Evolutionary conservation across 2,888 invertebrate genomes (phyloP), one percentile per base, ranked within the genome.

Genomic region (Macrosiphum euphorbiae): DNA sequence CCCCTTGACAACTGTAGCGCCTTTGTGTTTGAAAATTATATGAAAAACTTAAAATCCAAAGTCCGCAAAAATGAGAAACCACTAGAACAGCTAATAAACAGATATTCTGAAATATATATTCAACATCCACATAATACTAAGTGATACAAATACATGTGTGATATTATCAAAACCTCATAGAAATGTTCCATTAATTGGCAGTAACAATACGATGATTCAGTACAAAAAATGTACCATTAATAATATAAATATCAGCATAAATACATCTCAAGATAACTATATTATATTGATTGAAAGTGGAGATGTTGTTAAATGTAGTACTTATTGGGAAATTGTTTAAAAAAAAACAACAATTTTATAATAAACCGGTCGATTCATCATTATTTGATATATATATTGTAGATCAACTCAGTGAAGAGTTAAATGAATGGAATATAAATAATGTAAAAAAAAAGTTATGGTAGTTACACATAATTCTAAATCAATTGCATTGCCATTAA

Each of bases 11-110:
- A 86, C 47, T 86, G 86, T 20, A 44, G 86, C 13, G 47, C 47
- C 47, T 47, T 86, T 86, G 24, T 28, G 26, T 58, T 26, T 58
- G 28, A 58, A 58, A 58, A 58, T 28, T 58, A 58, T 26, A 28
- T 28, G 58, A 85, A 85, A 26, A 35, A 85, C 20, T 85, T 85
- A 44, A 85, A 47, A 86, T 44, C 28, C 10, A 86, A 86, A 47
- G 47, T 86, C 26, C 86, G 47, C 1, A 86, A 86, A 86, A 44
- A 86, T 47, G 86, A 86, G 47, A 86, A 86, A 47, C 47, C 47
- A 47, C 5, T 86, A 47, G 28, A 86, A 28, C 86, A 47, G 47
- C 47, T 86, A 86, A 86, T 86, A 86, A 86, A 86, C 47, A 86
- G 86, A 47, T 86, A 86, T 47, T 47, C 28, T 28, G 86, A 86